These are phyloP conservation scores for Clarias macrocephalus DNA, from an alignment of 2,113 vertebrate genomes.

Conservation along the genomic window DNA sequence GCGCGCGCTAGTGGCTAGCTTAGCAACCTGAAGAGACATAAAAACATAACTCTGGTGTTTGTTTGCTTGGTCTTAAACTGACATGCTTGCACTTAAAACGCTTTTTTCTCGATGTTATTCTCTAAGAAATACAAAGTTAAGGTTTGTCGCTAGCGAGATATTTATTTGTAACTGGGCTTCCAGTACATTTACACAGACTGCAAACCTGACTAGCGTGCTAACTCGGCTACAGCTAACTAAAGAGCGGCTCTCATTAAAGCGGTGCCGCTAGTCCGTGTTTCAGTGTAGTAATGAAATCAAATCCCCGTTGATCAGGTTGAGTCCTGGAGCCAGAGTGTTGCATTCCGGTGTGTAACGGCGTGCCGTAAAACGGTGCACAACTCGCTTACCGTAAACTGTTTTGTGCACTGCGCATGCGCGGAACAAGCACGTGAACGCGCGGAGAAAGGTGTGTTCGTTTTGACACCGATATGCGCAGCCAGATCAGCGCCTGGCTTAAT, in stretches of 20 bases:
- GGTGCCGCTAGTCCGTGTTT: not conserved
- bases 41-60: not conserved
- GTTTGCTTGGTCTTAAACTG: not conserved
- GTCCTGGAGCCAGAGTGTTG: not conserved
- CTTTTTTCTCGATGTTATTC: too few relatives aligned
- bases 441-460: not conserved
- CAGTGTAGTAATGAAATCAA: not conserved
- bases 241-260: not conserved
- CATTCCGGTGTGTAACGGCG: not conserved
- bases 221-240: not conserved
- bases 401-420: not conserved
- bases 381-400: not conserved
- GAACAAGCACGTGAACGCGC: not conserved
- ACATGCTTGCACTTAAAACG: not conserved
- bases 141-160: not conserved
- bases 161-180: not conserved
- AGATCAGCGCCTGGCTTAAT: fast-evolving
- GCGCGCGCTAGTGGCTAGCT: slow-evolving; percentile 13
- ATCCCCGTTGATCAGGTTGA: not conserved
- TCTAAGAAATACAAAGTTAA: not conserved
- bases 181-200: not conserved
- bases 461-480: not conserved
- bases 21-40: not conserved
- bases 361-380: not conserved
- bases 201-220: not conserved